Evolutionary conservation across 2,113 vertebrate genomes (phyloP), one percentile per base, ranked within the genome.

Genomic region (Poeciliopsis retropinna): DNA sequence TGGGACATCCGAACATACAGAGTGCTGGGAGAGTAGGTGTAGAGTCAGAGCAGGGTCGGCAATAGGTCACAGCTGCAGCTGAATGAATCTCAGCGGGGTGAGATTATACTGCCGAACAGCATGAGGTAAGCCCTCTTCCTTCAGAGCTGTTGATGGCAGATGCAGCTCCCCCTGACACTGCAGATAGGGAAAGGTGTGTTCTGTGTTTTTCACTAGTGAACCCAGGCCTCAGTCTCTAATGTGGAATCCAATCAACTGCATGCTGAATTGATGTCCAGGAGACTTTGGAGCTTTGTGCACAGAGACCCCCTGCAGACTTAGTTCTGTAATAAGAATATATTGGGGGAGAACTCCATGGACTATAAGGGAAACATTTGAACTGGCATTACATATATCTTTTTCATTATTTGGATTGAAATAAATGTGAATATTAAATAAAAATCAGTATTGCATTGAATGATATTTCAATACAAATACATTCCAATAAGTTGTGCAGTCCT

Each of bases 11-110:
- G 63, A 75, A 74, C 39, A 75, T 79, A 39, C 13, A 72, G 75
- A 37, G 70, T 29, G 29, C 2, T 47, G 47, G 65, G 32, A 75
- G 75, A 84, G 75, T 51, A 22, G 73, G 67, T 34, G 73, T 70
- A 68, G 70, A 66, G 60, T 51, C 63, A 64, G 71, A 72, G 77
- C 2, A 5, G 60, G 85, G 83, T 87, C 73, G n/a, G 61, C 64
- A 28, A 75, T 69, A 85, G 85, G 85, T 86, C 67, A 76, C 61
- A 34, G 74, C 72, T 74, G 72, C 76, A 61, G 66, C 72, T 54
- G 72, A 82, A 85, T 82, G 65, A 69, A 67, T 79, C 60, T 7
- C 65, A 39, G 67, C 44, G 3, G 47, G 34, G 68, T 64, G 11
- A 75, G 73, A n/a, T 51, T 30, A 51, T 66, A 32, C 70, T 57